Percentiles rank a stretch among this genome's conserved stretches.
Conservation (phyloP, 2,113 vertebrate species). For the Cephalopterus ornatus region DNA sequence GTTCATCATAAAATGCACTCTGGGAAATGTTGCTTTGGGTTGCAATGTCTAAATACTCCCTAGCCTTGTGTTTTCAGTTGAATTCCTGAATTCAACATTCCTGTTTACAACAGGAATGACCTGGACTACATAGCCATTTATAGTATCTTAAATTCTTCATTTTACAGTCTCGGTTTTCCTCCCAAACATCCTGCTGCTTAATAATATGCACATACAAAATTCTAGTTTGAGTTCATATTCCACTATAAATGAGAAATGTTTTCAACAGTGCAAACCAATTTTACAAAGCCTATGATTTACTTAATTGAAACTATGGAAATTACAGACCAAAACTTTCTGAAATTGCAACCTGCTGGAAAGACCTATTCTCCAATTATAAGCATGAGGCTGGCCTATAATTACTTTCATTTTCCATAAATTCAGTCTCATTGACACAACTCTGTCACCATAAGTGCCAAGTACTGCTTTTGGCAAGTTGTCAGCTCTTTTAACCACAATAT, state of each 20-base stretch:
- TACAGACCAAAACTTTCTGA: neutral
- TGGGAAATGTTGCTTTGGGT: neutral
- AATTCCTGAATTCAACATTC: no score
- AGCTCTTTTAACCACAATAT: neutral
- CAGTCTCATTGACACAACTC: neutral
- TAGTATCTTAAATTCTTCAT: neutral
- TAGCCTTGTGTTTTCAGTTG: neutral
- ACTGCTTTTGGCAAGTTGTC: neutral
- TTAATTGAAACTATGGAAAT: neutral
- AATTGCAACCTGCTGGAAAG: neutral
- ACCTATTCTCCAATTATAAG: neutral
- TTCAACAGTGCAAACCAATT: neutral
- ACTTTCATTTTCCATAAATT: neutral
- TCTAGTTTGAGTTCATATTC: neutral
- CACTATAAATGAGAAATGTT: neutral
- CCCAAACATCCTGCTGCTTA: neutral
- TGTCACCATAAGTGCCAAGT: neutral
- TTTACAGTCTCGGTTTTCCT: neutral
- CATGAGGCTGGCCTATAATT: neutral
- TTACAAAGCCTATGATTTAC: neutral
- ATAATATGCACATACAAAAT: neutral
- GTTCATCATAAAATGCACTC: neutral
- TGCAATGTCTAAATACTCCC: neutral
- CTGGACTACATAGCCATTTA: neutral
- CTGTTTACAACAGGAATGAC: neutral